These are phyloP conservation scores for Oithona nana DNA, from an alignment of 2,888 invertebrate genomes.

Conservation along the genomic window DNA sequence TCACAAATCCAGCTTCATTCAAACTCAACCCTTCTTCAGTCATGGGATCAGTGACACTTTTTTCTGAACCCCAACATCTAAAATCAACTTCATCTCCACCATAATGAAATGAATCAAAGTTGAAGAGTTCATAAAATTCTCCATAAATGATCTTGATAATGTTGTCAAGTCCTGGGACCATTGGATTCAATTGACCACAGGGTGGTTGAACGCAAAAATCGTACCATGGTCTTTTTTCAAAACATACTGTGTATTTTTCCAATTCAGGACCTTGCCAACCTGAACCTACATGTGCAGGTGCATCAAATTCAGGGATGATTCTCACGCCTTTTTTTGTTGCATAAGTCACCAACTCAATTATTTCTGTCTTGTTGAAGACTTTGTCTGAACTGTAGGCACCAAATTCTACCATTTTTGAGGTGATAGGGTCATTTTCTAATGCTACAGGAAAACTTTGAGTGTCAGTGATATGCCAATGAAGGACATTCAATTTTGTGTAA, in stretches of 20 bases:
- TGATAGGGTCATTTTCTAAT: conserved; percentile 42
- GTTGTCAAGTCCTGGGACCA: conserved; percentile 31
- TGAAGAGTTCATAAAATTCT: conserved; percentile 51
- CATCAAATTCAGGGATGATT: conserved; percentile 77
- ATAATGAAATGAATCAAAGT: conserved; percentile 65
- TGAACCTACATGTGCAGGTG: conserved; percentile 72
- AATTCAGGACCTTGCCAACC: conserved; percentile 69
- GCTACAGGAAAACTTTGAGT: conserved; percentile 82
- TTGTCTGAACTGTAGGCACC: conserved; percentile 51
- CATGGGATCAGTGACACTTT: conserved; percentile 44
- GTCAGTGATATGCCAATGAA: conserved; percentile 90
- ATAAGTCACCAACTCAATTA: conserved; percentile 49
- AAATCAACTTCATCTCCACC: conserved; percentile 68
- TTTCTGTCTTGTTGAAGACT: conserved; percentile 46
- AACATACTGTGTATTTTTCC: conserved; percentile 57
- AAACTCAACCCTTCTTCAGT: conserved; percentile 28
- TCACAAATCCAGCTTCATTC: conserved; percentile 30
- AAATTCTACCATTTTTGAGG: conserved; percentile 39
- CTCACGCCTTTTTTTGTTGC: conserved; percentile 60
- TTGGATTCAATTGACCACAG: conserved; percentile 62
- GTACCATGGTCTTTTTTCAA: conserved; percentile 51
- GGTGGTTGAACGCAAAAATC: conserved; percentile 60
- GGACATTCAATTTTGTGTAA: conserved; percentile 41
- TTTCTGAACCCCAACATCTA: conserved; percentile 57
- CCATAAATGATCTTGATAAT: conserved; percentile 46